Base-by-base conservation (phyloP, 2,888 invertebrate genomes). In the Selenia dentaria region DNA sequence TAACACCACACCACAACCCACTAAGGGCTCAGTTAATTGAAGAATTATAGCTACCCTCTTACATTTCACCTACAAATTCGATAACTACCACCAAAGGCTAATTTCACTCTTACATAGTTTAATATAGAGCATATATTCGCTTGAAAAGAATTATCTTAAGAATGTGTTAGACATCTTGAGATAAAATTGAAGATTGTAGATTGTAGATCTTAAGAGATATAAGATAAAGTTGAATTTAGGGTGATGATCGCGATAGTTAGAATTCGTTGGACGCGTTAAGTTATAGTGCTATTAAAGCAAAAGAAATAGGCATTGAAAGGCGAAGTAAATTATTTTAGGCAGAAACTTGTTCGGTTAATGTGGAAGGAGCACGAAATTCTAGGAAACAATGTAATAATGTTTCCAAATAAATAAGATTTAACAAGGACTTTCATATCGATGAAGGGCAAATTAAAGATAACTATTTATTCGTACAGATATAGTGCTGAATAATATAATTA, bases 1-100 rank as follows among this genome's bases (percentile, higher is more conserved):
- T 48, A 13, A 12, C 1, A 36, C 59, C 59, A 41, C 31, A 31
- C 43, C n/a, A 29, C 40, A 46, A 46, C 48, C 49, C 57, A 52
- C 64, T 65, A 57, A 65, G 62, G 64, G 55, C 62, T 64, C 63
- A 67, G 70, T 74, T 81, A 81, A 80, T 81, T 81, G 79, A 75
- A 78, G 79, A 81, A 79, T 79, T 80, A 81, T 81, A 71, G 74
- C 79, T 62, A 74, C 71, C 74, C 66, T 68, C 70, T 65, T 60
- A 67, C 64, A 61, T 72, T 66, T 66, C 62, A 58, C 54, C 46
- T 56, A 59, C 64, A 69, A 72, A 70, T 68, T 65, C 55, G 60
- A 67, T 67, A 62, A 62, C 57, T 57, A 41, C 40, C 45, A 49
- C 51, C 47, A 57, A 43, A 54, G 56, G 38, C 57, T 37, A 68